Evolutionary conservation across 2,797 vertebrate species (phyloP).

Genomic region (Girardinus metallicus): DNA sequence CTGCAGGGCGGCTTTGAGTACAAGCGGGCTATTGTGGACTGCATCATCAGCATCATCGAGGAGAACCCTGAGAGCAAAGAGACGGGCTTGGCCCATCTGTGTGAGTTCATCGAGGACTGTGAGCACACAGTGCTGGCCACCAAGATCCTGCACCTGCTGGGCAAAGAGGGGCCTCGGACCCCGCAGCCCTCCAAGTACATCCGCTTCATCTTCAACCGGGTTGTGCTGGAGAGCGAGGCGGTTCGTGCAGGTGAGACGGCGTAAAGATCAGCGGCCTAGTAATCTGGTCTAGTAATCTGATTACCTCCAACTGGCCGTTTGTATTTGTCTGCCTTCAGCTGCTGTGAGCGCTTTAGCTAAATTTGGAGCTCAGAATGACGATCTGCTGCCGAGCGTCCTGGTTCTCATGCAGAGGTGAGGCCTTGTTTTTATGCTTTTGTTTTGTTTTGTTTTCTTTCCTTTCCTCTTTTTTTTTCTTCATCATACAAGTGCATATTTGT

Average conservation of each 20-base stretch:
- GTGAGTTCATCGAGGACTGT: constrained; percentile 98
- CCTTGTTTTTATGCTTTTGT: background rate
- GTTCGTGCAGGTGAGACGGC: constrained; percentile 88
- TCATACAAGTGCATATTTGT: background rate
- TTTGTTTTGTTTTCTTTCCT: background rate
- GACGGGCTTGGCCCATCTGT: constrained; percentile 94
- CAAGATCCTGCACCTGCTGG: constrained; percentile 95
- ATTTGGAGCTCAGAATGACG: constrained; percentile 97
- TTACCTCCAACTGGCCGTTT: background rate
- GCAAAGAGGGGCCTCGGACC: constrained; percentile 93
- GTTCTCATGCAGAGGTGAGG: constrained; percentile 94
- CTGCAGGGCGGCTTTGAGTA: constrained; percentile 97
- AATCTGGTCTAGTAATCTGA: background rate
- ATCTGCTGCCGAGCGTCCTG: constrained; percentile 93
- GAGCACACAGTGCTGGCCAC: constrained; percentile 97
- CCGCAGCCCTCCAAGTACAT: constrained; percentile 96
- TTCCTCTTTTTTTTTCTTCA: background rate
- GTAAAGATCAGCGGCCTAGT: background rate
- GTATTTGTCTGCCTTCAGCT: constrained; percentile 74
- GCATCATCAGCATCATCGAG: constrained; percentile 96
- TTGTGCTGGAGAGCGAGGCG: constrained; percentile 96
- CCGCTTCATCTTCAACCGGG: constrained; percentile 98
- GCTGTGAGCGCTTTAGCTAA: constrained; percentile 96
- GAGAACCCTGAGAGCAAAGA: constrained; percentile 98
- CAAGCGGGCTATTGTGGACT: constrained; percentile 98